A percentile compares a stretch with the other conserved stretches of the same genome.
These are phyloP conservation scores for Zhengitettix transpicula DNA, from an alignment of 2,888 invertebrate species.

Conservation along the genomic window DNA sequence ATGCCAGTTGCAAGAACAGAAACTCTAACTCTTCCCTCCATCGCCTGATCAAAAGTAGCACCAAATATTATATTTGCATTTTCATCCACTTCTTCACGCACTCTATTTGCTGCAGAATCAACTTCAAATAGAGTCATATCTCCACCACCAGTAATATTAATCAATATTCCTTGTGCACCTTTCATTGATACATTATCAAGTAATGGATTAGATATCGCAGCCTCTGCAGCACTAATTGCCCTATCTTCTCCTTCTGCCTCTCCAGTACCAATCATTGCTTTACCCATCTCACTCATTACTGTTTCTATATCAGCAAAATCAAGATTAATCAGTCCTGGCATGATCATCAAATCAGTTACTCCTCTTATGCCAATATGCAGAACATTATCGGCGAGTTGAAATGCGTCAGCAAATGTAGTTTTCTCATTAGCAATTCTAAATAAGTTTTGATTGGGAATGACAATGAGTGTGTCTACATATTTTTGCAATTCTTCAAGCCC, in stretches of 20 bases:
- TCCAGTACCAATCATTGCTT: constrained; percentile 6
- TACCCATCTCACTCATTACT: constrained; percentile 3
- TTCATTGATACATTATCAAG: constrained; percentile 1
- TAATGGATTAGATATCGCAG: constrained; percentile 3
- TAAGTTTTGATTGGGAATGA: constrained; percentile 3
- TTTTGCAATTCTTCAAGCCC: constrained; percentile 3
- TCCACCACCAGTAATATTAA: constrained; percentile 4
- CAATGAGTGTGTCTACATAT: constrained; percentile 5
- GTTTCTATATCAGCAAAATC: constrained; percentile 6
- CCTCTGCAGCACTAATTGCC: constrained; percentile 3
- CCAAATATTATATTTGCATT: constrained; percentile 6
- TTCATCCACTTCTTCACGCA: background rate
- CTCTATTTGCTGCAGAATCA: background rate
- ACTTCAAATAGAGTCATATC: constrained; percentile 1
- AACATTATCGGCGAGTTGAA: constrained; percentile 4
- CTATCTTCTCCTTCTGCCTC: constrained; percentile 4
- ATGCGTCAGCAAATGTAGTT: background rate
- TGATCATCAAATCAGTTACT: constrained; percentile 4
- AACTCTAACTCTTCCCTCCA: constrained; percentile 1
- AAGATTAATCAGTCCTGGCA: constrained; percentile 1
- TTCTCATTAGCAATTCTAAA: background rate
- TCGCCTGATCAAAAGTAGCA: background rate
- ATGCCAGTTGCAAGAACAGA: constrained; percentile 8
- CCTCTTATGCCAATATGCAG: background rate
- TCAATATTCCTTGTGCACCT: constrained; percentile 3